A percentile compares a stretch with the other conserved stretches of the same genome.
These are phyloP conservation scores for Cynaeus angustus DNA, from an alignment of 2,888 invertebrate species.

Conservation along the genomic window DNA sequence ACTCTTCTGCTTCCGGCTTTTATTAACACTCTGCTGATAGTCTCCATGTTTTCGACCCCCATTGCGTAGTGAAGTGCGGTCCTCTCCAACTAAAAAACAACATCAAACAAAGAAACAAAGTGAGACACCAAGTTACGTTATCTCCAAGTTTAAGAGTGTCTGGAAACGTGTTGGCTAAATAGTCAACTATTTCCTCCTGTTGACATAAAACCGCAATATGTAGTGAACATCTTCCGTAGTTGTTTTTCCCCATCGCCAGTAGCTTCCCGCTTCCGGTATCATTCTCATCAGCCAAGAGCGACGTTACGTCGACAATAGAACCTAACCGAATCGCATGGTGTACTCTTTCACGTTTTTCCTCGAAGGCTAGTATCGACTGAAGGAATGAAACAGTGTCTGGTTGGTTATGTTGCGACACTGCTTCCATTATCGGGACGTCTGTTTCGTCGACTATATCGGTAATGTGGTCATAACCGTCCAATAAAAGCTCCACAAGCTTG, in stretches of 20 bases:
- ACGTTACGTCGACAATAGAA: conserved; percentile 76
- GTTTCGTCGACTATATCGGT: conserved; percentile 85
- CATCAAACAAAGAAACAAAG: conserved; percentile 74
- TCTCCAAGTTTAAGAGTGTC: conserved; percentile 86
- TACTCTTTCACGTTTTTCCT: conserved; percentile 86
- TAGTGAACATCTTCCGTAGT: conserved; percentile 84
- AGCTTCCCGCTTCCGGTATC: conserved; percentile 74
- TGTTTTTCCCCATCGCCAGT: conserved; percentile 78
- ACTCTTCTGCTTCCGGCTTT: conserved; percentile 89
- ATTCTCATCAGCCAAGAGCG: conserved; percentile 73
- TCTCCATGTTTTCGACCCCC: conserved; percentile 90
- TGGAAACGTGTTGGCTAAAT: conserved; percentile 82
- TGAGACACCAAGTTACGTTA: conserved; percentile 76
- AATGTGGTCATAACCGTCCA: conserved; percentile 92
- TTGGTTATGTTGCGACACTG: conserved; percentile 80
- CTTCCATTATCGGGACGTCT: conserved; percentile 80
- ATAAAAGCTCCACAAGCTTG: conserved; percentile 79
- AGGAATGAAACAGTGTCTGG: conserved; percentile 81
- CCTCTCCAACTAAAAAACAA: conserved; percentile 82
- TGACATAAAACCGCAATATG: conserved; percentile 92
- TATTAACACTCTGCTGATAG: conserved; percentile 85
- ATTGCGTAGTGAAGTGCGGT: conserved; percentile 93
- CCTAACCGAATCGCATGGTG: conserved; percentile 83
- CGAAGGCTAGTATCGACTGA: conserved; percentile 82
- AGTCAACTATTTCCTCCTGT: conserved; percentile 86